phyloP scores from a whole-genome alignment of 1,140 invertebrate species.

The Conus betulinus region DNA sequence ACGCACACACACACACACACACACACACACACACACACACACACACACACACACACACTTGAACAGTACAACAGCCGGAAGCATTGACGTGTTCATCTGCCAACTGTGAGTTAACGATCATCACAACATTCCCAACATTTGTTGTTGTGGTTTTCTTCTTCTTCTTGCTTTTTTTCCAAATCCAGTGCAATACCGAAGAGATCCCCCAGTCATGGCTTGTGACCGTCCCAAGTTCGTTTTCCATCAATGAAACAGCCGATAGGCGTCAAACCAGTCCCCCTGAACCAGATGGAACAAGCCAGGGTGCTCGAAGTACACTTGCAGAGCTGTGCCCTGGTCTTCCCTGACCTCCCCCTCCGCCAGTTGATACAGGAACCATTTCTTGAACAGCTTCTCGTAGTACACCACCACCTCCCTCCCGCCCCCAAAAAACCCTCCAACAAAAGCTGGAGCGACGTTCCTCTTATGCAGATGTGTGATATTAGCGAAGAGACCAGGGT shows the following conservation, averaged over 20 bases:
- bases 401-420: constrained; percentile 11
- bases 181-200: too few relatives aligned
- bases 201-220: too few relatives aligned
- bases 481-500: background rate
- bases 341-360: constrained; percentile 35
- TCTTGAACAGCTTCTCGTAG: constrained; percentile 30
- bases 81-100: too few relatives aligned
- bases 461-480: constrained; percentile 36
- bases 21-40: too few relatives aligned
- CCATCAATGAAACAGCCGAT: constrained; percentile 31
- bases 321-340: constrained; percentile 42
- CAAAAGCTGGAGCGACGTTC: constrained; percentile 22
- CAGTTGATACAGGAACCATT: constrained; percentile 31
- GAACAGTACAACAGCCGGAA: too few relatives aligned
- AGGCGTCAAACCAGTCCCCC: constrained; percentile 35
- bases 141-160: too few relatives aligned
- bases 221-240: too few relatives aligned
- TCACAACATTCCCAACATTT: too few relatives aligned
- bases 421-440: constrained; percentile 49
- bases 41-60: too few relatives aligned
- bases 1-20: too few relatives aligned
- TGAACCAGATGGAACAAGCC: constrained; percentile 38
- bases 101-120: too few relatives aligned
- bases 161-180: too few relatives aligned
- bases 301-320: constrained; percentile 39